Evolutionary conservation across 2,113 vertebrate genomes (phyloP).

Genomic region (Carassius gibelio): DNA sequence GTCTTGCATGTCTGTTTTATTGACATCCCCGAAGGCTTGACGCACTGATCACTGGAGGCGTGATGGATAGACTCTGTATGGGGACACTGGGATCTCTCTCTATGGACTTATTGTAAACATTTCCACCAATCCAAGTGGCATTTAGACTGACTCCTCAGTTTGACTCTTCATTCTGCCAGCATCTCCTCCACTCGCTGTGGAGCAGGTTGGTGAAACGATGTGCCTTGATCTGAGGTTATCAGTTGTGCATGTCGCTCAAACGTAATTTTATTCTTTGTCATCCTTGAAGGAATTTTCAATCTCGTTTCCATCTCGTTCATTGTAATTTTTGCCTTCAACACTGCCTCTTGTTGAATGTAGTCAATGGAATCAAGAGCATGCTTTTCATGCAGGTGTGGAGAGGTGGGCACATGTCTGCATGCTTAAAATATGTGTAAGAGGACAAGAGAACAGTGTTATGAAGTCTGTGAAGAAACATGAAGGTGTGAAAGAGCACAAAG

Average conservation of each 20-base stretch:
- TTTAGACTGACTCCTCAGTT: constrained; percentile 45
- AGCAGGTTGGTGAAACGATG: constrained; percentile 40
- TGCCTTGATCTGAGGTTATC: constrained; percentile 42
- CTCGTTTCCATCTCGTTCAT: neutral
- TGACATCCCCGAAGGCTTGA: constrained; percentile 55
- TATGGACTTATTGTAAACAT: constrained; percentile 55
- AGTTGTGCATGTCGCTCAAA: constrained; percentile 12
- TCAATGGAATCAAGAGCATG: constrained; percentile 12
- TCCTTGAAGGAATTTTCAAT: constrained; percentile 13
- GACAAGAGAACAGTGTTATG: neutral
- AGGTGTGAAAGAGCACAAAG: constrained; percentile 39
- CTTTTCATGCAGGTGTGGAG: constrained; percentile 39
- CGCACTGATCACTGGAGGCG: constrained; percentile 57
- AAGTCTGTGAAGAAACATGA: constrained; percentile 16
- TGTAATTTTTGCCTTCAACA: constrained; percentile 14
- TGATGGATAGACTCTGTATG: constrained; percentile 67
- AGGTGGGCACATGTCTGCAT: constrained; percentile 35
- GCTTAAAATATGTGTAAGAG: constrained; percentile 35
- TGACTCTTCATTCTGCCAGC: constrained; percentile 33
- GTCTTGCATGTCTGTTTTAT: constrained; percentile 45
- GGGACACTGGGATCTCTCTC: constrained; percentile 56
- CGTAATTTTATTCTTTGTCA: constrained; percentile 6
- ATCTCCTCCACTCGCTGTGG: constrained; percentile 22
- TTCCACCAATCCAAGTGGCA: constrained; percentile 55
- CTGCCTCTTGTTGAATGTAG: constrained; percentile 34